A percentile compares a stretch with the other conserved stretches of the same genome.
phyloP scores from a whole-genome alignment of 1,140 invertebrate genomes.

The Eupristina koningsbergeri region DNA sequence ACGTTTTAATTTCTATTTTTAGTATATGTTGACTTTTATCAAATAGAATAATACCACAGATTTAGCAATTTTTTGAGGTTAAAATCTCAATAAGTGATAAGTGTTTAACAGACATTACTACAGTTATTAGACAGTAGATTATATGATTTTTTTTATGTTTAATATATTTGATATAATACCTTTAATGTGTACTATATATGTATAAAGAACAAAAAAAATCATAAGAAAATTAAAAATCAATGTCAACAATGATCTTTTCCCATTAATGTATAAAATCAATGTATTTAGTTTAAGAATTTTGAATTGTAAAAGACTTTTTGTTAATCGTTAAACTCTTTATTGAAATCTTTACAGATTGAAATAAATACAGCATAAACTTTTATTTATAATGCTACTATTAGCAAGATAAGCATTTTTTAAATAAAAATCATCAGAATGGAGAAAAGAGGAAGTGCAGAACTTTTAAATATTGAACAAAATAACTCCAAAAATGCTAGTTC shows the following conservation, averaged over 20 bases:
- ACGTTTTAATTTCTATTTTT: too few relatives aligned
- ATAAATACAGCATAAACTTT: neutral
- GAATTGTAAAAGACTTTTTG: too few relatives aligned
- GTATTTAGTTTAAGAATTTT: neutral
- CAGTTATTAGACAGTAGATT: neutral
- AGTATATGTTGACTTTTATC: too few relatives aligned
- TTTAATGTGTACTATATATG: neutral
- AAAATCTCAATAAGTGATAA: neutral
- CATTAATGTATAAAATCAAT: neutral
- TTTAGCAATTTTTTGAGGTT: neutral
- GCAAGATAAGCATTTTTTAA: conserved; percentile 25
- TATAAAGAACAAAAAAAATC: neutral
- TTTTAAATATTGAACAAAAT: conserved; percentile 72
- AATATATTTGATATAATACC: neutral
- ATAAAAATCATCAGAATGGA: conserved; percentile 65
- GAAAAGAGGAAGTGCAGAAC: conserved; percentile 72
- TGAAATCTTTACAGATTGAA: neutral
- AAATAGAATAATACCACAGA: neutral
- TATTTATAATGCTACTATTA: conserved; percentile 31
- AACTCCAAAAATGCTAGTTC: conserved; percentile 81
- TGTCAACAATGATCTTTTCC: neutral
- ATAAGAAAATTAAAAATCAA: neutral
- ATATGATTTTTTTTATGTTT: neutral
- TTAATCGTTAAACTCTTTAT: neutral
- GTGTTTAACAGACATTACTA: neutral